Evolutionary conservation across 2,113 vertebrate species (phyloP).

Genomic region (Sceloporus undulatus): DNA sequence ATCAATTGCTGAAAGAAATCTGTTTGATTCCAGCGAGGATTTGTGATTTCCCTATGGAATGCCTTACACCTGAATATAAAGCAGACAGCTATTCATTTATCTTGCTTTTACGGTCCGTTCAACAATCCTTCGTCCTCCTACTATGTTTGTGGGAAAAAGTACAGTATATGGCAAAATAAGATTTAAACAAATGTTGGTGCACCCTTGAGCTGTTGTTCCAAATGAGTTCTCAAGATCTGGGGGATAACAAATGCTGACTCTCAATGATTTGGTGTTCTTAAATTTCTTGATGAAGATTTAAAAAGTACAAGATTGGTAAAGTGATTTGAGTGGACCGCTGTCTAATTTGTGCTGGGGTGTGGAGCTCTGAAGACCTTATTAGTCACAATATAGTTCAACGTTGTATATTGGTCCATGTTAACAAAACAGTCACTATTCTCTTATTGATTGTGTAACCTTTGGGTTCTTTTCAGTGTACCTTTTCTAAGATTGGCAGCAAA

Average conservation of each 20-base stretch:
- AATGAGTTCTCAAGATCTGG: neutral
- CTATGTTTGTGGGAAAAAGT: neutral
- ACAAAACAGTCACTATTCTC: neutral
- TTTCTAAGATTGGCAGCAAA: neutral
- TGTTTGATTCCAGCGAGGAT: neutral
- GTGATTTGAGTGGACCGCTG: neutral
- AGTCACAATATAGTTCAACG: neutral
- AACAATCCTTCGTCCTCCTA: neutral
- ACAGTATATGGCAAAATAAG: conserved; percentile 23
- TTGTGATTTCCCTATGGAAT: conserved; percentile 24
- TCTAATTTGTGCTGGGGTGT: neutral
- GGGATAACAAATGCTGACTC: neutral
- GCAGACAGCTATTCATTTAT: neutral
- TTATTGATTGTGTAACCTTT: neutral
- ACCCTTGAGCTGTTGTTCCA: neutral
- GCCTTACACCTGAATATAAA: conserved; percentile 30
- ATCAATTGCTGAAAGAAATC: conserved; percentile 27
- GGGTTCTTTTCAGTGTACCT: neutral
- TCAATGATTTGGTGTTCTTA: neutral
- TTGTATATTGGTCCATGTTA: neutral
- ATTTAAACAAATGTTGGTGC: conserved; percentile 18
- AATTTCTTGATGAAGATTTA: neutral
- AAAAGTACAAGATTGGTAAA: neutral
- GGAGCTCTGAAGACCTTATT: neutral
- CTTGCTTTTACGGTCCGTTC: conserved; percentile 20